Base-by-base conservation (phyloP, 2,113 vertebrate genomes). In the Rhipidura dahli region DNA sequence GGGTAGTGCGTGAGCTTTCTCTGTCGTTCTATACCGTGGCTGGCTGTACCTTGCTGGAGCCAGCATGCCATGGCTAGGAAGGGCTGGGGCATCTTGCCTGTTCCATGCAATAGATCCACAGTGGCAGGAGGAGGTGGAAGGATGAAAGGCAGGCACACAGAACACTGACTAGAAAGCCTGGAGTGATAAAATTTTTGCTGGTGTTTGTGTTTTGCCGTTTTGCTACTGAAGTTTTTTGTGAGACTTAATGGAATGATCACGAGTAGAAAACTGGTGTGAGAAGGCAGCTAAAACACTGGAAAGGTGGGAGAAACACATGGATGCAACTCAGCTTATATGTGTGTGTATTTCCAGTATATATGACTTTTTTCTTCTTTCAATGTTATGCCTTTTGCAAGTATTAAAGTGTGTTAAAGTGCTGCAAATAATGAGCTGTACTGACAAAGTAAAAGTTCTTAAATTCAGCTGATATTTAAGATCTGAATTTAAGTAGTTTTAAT, bases 1-100 rank as follows among this genome's bases (percentile, higher is more conserved):
- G 3, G 1, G 27, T 31, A n/a, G 13, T 19, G 9, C 0, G 0
- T 16, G 49, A 15, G 11, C 37, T 51, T 37, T 82, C 40, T 51
- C 27, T 79, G n/a, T 2, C 18, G 50, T 45, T 80, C 68, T 83
- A 7, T 39, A 4, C 11, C 10, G 10, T 71, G 56, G 6, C 30
- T 57, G 21, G 2, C 54, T 42, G 9, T 75, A 13, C 69, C 49
- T 57, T 44, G 22, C 21, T 49, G 33, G 44, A 88, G 40, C 26
- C n/a, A 63, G 28, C 17, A 4, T 15, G n/a, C 2, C 13, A 15
- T 4, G 15, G 15, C 13, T 53, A 35, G 60, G 17, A 47, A 47
- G 6, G 15, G 14, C 40, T 77, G 53, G 21, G 18, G 6, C 24
- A 14, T 66, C 42, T 82, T 57, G 12, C 20, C 14, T 61, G 1